These are phyloP conservation scores for Drosophila cardini DNA, from an alignment of 1,140 invertebrate genomes.

Conservation along the genomic window DNA sequence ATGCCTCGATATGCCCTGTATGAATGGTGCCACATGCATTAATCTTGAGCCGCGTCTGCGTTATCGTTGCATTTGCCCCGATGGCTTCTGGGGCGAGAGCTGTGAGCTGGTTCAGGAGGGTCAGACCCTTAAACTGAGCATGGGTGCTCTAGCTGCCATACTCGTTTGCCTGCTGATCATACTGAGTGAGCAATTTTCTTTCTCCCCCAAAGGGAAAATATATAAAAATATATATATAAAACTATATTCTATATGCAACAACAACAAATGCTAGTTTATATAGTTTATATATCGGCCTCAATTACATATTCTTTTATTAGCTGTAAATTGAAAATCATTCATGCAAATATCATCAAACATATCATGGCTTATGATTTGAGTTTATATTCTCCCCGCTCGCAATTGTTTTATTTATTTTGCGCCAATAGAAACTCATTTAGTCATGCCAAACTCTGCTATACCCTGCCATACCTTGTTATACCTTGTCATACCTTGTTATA, in stretches of 20 bases:
- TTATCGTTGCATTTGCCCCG: constrained; percentile 93
- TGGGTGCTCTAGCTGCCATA: constrained; percentile 96
- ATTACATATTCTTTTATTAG: constrained; percentile 47
- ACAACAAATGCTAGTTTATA: constrained; percentile 8
- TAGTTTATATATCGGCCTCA: not conserved
- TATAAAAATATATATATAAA: too few species aligned
- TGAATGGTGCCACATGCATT: constrained; percentile 95
- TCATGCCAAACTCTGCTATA: constrained; percentile 10
- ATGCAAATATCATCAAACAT: constrained; percentile 23
- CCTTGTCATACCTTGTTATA: constrained; percentile 1
- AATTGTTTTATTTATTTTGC: constrained; percentile 30
- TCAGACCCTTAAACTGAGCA: constrained; percentile 95
- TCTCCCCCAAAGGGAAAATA: not conserved
- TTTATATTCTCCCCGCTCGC: constrained; percentile 1
- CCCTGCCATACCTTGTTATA: constrained; percentile 6
- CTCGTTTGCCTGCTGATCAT: constrained; percentile 97
- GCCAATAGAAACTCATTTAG: constrained; percentile 37
- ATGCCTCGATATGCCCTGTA: constrained; percentile 95
- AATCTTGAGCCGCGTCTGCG: constrained; percentile 94
- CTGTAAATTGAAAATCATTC: constrained; percentile 47
- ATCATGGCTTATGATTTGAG: constrained; percentile 39
- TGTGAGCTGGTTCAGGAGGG: constrained; percentile 97
- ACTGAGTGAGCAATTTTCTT: constrained; percentile 90
- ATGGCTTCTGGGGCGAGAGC: constrained; percentile 96
- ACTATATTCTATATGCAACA: constrained; percentile 11